Percentiles rank a stretch among this genome's conserved stretches.
phyloP scores from a whole-genome alignment of 1,140 invertebrate species.

The Diprion similis region DNA sequence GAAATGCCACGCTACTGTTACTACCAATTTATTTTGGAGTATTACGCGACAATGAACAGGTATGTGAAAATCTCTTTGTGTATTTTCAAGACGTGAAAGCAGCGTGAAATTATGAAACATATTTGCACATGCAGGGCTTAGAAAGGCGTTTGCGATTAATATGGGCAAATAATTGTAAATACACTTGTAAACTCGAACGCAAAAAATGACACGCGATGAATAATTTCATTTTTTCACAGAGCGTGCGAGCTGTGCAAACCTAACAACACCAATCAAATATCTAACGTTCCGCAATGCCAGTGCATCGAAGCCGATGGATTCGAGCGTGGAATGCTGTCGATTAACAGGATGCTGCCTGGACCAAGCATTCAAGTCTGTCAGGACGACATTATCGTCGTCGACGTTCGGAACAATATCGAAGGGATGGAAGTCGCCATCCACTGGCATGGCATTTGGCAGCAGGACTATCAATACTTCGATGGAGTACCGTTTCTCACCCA shows the following conservation, averaged over 20 bases:
- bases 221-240: constrained; percentile 21
- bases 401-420: constrained; percentile 53
- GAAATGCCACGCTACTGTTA: constrained; percentile 48
- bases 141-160: neutral
- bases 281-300: constrained; percentile 60
- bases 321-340: constrained; percentile 59
- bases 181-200: too few relatives aligned
- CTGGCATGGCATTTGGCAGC: constrained; percentile 45
- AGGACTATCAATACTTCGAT: constrained; percentile 59
- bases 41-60: constrained; percentile 55
- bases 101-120: neutral
- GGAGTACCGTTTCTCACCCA: constrained; percentile 66
- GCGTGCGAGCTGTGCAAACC: constrained; percentile 40
- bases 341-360: constrained; percentile 69
- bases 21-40: constrained; percentile 60
- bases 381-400: constrained; percentile 60
- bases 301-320: constrained; percentile 68
- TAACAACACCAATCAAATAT: constrained; percentile 27
- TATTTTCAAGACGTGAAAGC: neutral
- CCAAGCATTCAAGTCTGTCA: constrained; percentile 65
- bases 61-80: constrained; percentile 20
- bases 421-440: constrained; percentile 35
- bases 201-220: too few relatives aligned
- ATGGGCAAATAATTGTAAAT: too few relatives aligned
- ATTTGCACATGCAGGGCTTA: neutral